phyloP scores from a whole-genome alignment of 2,888 invertebrate genomes.

The Cordylochernes scorpioides region DNA sequence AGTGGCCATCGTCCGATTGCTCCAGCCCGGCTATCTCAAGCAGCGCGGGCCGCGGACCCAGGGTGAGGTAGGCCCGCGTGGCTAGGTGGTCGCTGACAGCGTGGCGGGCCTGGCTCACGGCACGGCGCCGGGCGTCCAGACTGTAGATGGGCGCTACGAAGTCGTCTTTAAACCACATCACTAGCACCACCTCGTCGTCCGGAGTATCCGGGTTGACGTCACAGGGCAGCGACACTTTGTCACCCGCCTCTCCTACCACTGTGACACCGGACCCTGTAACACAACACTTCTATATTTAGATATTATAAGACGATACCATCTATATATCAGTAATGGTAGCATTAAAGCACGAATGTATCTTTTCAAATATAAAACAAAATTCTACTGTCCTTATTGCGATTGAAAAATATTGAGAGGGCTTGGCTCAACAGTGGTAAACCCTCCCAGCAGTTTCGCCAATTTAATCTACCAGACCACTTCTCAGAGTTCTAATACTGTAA shows the following conservation, averaged over 20 bases:
- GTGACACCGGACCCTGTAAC: too few relatives aligned
- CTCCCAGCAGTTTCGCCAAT: too few relatives aligned
- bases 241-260: constrained; percentile 68
- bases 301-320: too few relatives aligned
- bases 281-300: too few relatives aligned
- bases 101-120: constrained; percentile 3
- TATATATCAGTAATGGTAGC: too few relatives aligned
- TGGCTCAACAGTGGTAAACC: too few relatives aligned
- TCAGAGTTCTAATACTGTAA: too few relatives aligned
- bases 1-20: constrained; percentile 4
- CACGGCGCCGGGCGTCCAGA: constrained; percentile 4
- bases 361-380: too few relatives aligned
- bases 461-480: too few relatives aligned
- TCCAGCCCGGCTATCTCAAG: constrained; percentile 2
- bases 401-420: too few relatives aligned
- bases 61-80: constrained; percentile 3
- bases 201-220: constrained; percentile 51
- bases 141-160: constrained; percentile 64
- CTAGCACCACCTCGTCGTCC: constrained; percentile 69
- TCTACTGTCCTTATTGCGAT: too few relatives aligned
- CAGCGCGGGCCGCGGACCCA: constrained; percentile 3
- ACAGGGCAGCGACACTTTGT: constrained; percentile 58
- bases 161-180: constrained; percentile 67
- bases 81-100: constrained; percentile 2
- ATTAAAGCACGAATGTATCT: too few relatives aligned